Evolutionary conservation across 1,140 invertebrate species (phyloP).

Genomic region (Colletes latitarsis): DNA sequence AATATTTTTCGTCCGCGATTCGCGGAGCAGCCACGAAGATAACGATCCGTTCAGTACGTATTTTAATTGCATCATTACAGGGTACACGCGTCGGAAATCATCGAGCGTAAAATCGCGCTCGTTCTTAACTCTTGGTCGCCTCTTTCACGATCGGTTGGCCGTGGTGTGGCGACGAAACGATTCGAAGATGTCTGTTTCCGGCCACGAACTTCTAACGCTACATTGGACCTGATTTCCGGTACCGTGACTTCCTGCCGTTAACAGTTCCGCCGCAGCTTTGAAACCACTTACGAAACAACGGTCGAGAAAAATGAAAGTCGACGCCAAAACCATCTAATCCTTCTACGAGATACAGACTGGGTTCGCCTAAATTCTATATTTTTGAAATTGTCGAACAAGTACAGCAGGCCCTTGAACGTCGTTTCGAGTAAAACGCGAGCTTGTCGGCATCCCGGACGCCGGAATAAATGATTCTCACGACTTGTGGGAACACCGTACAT

Average conservation of each 20-base stretch:
- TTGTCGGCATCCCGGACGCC: not conserved
- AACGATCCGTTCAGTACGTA: not conserved
- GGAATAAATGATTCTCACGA: conserved; percentile 39
- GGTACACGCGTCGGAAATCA: not conserved
- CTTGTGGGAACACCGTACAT: conserved; percentile 36
- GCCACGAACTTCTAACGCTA: conserved; percentile 63
- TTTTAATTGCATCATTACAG: not conserved
- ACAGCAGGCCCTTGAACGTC: not conserved
- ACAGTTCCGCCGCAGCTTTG: conserved; percentile 51
- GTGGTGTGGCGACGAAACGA: not conserved
- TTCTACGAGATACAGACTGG: no score
- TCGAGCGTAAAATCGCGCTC: not conserved
- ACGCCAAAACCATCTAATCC: not conserved
- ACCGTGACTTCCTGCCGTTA: conserved; percentile 72
- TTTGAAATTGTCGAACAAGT: no score
- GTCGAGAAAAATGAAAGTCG: not conserved
- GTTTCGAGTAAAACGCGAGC: not conserved
- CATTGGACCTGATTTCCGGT: conserved; percentile 67
- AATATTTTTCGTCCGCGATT: no score
- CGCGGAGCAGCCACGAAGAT: no score
- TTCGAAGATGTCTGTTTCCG: conserved; percentile 61
- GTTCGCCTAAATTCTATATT: no score
- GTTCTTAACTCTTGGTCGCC: not conserved
- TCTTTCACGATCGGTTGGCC: not conserved
- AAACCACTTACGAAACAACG: not conserved